Conservation (phyloP, 2,888 invertebrate species). For the Pollenia labialis region DNA sequence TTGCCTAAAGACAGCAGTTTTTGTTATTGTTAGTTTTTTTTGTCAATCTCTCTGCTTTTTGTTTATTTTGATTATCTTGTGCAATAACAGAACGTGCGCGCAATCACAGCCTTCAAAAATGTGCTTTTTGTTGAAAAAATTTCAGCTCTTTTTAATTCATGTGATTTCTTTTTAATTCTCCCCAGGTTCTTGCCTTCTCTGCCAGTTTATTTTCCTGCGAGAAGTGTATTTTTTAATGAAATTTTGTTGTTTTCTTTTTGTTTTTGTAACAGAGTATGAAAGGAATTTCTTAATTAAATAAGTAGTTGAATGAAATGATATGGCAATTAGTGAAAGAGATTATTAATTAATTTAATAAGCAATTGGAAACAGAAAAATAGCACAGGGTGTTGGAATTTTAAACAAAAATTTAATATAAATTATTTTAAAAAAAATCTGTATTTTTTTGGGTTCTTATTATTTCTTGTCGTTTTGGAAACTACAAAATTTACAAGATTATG, state of each 20-base stretch:
- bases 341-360: background rate
- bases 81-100: constrained; percentile 55
- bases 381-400: background rate
- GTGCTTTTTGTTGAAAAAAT: constrained; percentile 2
- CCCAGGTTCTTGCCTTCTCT: constrained; percentile 30
- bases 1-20: background rate
- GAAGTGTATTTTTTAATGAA: background rate
- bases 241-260: background rate
- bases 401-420: background rate
- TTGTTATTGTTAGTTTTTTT: constrained; percentile 7
- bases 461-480: too few relatives aligned
- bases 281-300: constrained; percentile 21
- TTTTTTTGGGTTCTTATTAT: too few relatives aligned
- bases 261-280: constrained; percentile 10
- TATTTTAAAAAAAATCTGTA: too few relatives aligned
- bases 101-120: constrained; percentile 67
- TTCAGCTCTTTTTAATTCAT: background rate
- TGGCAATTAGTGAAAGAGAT: background rate
- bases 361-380: background rate
- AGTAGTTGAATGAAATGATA: background rate
- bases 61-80: constrained; percentile 32
- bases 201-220: background rate
- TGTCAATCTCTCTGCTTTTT: constrained; percentile 3
- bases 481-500: too few relatives aligned
- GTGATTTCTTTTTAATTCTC: background rate